Evolutionary conservation across 2,113 vertebrate genomes (phyloP), one percentile per base, ranked within the genome.

Genomic region (Pelecanoides urinatrix): DNA sequence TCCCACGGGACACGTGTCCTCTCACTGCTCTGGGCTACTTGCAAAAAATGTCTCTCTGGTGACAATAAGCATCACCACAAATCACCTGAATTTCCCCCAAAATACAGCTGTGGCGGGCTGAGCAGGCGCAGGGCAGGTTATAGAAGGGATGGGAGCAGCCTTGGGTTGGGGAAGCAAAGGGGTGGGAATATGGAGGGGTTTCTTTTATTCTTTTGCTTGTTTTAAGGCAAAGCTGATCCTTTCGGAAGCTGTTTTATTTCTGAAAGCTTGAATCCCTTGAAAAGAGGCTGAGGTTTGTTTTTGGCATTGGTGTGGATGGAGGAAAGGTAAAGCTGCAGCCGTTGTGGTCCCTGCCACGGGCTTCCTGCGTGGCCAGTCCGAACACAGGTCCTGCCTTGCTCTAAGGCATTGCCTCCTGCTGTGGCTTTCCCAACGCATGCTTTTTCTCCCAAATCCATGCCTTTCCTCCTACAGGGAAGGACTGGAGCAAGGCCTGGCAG

Each of bases 1-100:
- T 47, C 32, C 62, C 17, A 3, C 0, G 0, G 53, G 52, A 71
- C 42, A 27, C 0, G 0, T 5, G 10, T 76, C 36, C 34, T 40
- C 50, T 70, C 1, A 0, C 59, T 52, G 45, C 36, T 65, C 62
- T 7, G 38, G 45, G 50, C 30, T 75, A 4, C 42, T 52, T 20
- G 34, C 38, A 55, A 55, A 36, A 58, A 70, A 30, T 16, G 25
- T 52, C 21, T 59, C 52, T 38, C 50, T 55, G 38, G 68, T 83
- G 63, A 50, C 47, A 94, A 27, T 8, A 25, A 66, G 22, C 50
- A 45, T 45, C 26, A 16, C 38, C 49, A 19, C 18, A 25, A 6
- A 0, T 9, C 5, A 6, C 30, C 72, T 1, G 0, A 12, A 53
- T 80, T 70, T 14, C 21, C 30, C 45, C 30, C 26, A 18, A 45